Evolutionary conservation across 2,797 vertebrate species (phyloP).

Genomic region (Hyperoplus immaculatus): DNA sequence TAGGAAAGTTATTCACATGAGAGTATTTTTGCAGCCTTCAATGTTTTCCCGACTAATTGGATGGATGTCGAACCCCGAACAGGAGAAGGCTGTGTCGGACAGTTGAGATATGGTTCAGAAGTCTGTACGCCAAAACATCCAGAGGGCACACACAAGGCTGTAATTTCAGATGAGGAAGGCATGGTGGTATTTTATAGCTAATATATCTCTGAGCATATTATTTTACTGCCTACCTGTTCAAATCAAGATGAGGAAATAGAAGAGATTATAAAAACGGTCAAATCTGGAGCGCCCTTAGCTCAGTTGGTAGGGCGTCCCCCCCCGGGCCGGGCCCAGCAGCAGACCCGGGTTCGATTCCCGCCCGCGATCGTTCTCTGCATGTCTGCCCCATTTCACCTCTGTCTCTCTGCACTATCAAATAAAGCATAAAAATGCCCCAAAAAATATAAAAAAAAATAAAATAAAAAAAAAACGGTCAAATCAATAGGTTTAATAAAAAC

Average conservation of each 20-base stretch:
- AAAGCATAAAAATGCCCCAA: too few species aligned
- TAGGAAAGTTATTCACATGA: slow-evolving; percentile 3
- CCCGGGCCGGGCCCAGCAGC: too few species aligned
- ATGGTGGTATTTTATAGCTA: background rate
- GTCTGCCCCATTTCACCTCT: too few species aligned
- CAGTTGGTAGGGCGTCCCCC: too few species aligned
- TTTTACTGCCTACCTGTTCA: background rate
- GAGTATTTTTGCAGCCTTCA: slow-evolving; percentile 7
- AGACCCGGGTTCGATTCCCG: too few species aligned
- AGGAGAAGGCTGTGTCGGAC: background rate
- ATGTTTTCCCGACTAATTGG: background rate
- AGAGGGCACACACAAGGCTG: background rate
- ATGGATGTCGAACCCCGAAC: background rate
- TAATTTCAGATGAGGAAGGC: background rate
- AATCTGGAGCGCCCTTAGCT: too few species aligned
- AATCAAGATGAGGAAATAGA: slow-evolving; percentile 7
- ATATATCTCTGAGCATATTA: slow-evolving; percentile 3
- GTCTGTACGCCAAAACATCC: background rate
- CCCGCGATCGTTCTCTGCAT: too few species aligned
- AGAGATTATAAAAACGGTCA: slow-evolving; percentile 11
- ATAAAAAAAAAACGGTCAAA: background rate
- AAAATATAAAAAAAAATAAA: too few species aligned
- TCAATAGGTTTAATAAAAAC: background rate
- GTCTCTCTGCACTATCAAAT: too few species aligned
- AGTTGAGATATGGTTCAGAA: background rate